A percentile compares a stretch with the other conserved stretches of the same genome.
phyloP scores from a whole-genome alignment of 2,888 invertebrate species.

The Euplexia lucipara region DNA sequence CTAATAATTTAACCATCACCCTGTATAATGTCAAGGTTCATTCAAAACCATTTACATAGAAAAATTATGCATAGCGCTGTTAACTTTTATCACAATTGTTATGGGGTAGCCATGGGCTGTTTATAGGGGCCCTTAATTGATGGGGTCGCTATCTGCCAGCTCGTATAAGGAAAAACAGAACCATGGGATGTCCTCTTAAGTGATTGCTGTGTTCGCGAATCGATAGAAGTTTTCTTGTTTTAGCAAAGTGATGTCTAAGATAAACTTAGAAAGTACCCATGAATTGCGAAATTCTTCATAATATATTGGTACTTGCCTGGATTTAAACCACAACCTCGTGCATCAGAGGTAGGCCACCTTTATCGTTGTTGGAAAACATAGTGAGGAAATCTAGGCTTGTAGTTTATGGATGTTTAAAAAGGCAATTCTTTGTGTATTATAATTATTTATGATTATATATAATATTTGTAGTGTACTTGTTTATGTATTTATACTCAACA shows the following conservation, averaged over 20 bases:
- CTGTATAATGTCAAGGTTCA: constrained; percentile 23
- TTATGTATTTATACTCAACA: no score
- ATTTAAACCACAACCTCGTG: no score
- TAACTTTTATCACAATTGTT: constrained; percentile 61
- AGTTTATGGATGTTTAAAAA: no score
- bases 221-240: background rate
- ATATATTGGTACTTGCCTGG: no score
- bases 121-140: constrained; percentile 52
- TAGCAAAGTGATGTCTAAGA: background rate
- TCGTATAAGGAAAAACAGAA: constrained; percentile 31
- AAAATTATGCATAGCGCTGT: constrained; percentile 52
- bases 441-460: no score
- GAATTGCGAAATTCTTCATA: no score
- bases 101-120: constrained; percentile 47
- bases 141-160: constrained; percentile 23
- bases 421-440: no score
- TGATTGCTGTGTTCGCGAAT: constrained; percentile 22
- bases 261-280: no score
- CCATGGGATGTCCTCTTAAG: constrained; percentile 15
- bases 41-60: constrained; percentile 44
- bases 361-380: no score
- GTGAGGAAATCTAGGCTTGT: no score
- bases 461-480: no score
- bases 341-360: no score
- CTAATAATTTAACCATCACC: constrained; percentile 15